Conservation (phyloP, 2,888 invertebrate species). For the Amphipyra tragopoginis region DNA sequence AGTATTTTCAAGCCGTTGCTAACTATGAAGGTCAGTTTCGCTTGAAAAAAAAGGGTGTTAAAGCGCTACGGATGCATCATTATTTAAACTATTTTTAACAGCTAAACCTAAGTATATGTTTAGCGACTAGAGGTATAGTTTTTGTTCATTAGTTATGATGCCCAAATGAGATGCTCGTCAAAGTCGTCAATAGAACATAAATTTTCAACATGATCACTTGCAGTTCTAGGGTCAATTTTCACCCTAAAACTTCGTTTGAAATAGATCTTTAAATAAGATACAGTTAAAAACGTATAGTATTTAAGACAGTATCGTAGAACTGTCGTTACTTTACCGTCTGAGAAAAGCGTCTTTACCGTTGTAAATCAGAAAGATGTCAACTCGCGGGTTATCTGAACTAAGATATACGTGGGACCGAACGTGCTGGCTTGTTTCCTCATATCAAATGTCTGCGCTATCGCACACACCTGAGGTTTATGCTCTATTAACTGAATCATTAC, state of each 20-base stretch:
- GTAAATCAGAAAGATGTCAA: slow-evolving; percentile 62
- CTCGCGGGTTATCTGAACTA: slow-evolving; percentile 63
- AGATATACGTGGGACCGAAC: slow-evolving; percentile 67
- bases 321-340: slow-evolving; percentile 52
- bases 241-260: background rate
- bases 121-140: too few relatives aligned
- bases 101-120: too few relatives aligned
- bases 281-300: slow-evolving; percentile 14
- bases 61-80: background rate
- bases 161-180: too few relatives aligned
- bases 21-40: background rate
- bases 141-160: too few relatives aligned
- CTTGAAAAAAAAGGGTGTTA: background rate
- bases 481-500: slow-evolving; percentile 36
- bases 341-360: slow-evolving; percentile 44
- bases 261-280: slow-evolving; percentile 15
- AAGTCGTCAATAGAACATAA: background rate
- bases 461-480: slow-evolving; percentile 32
- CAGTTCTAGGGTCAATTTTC: background rate
- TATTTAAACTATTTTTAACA: too few relatives aligned
- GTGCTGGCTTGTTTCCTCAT: slow-evolving; percentile 50
- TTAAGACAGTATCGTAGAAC: slow-evolving; percentile 44
- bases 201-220: background rate
- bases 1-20: background rate
- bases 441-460: slow-evolving; percentile 48